Percentiles rank a stretch among this genome's conserved stretches.
Conservation (phyloP, 1,140 invertebrate species). For the silkworm (Bombyx mori) region DNA sequence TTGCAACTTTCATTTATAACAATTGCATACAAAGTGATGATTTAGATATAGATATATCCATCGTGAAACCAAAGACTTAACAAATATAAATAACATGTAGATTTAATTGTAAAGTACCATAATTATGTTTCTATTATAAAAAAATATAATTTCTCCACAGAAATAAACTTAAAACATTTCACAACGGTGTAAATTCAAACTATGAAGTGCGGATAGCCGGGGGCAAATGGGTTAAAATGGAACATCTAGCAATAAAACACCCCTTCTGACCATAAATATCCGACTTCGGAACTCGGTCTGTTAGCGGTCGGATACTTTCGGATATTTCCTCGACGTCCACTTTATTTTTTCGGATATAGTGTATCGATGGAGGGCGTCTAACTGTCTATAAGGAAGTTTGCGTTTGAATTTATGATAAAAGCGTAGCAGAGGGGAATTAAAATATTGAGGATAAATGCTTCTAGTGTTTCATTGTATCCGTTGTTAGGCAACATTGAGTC, state of each 20-base stretch:
- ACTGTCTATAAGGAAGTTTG: too few relatives aligned
- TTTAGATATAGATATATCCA: not conserved
- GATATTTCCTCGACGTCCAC: slow-evolving; percentile 35
- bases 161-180: slow-evolving; percentile 4
- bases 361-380: slow-evolving; percentile 23
- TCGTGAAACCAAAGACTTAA: not conserved
- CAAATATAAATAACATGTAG: not conserved
- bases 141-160: not conserved
- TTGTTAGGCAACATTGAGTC: too few relatives aligned
- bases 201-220: slow-evolving; percentile 55
- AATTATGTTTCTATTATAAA: not conserved
- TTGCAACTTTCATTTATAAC: not conserved
- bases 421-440: too few relatives aligned
- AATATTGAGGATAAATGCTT: too few relatives aligned
- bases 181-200: slow-evolving; percentile 25
- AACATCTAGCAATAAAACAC: slow-evolving; percentile 61
- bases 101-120: not conserved
- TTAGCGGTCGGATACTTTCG: slow-evolving; percentile 58
- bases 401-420: too few relatives aligned
- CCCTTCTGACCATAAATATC: slow-evolving; percentile 67
- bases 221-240: slow-evolving; percentile 66
- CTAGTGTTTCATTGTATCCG: too few relatives aligned
- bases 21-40: not conserved
- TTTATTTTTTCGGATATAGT: slow-evolving; percentile 53
- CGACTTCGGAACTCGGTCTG: slow-evolving; percentile 62